These are phyloP conservation scores for Hippocampus barbouri DNA, from an alignment of 2,113 vertebrate species.

Conservation along the genomic window DNA sequence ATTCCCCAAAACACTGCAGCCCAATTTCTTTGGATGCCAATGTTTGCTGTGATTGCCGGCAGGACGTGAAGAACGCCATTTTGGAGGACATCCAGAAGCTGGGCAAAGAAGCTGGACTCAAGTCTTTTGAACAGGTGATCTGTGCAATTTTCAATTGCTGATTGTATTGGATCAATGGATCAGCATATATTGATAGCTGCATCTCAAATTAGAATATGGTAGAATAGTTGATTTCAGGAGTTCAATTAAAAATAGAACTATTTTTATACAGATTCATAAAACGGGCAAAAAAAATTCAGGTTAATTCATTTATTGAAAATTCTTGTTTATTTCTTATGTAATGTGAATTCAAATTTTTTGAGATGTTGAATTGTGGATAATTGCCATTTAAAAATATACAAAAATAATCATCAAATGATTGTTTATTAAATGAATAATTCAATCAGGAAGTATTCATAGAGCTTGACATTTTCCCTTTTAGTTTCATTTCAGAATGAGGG, in stretches of 20 bases:
- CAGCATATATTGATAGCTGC: too few species aligned
- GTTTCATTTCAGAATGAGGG: too few species aligned
- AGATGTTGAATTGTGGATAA: too few species aligned
- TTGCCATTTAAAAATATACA: too few species aligned
- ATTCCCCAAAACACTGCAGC: not conserved
- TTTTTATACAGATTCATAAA: too few species aligned
- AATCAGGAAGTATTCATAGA: too few species aligned
- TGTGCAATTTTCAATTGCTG: not conserved
- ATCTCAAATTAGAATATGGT: not conserved
- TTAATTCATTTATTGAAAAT: not conserved
- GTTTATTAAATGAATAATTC: too few species aligned
- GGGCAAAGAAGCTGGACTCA: constrained; percentile 88
- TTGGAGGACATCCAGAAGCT: constrained; percentile 83
- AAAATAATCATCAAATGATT: too few species aligned
- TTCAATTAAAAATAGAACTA: not conserved
- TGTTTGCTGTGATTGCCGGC: constrained; percentile 8
- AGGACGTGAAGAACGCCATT: constrained; percentile 85
- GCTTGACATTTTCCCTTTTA: too few species aligned
- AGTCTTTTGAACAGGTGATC: constrained; percentile 94
- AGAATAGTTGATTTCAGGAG: not conserved
- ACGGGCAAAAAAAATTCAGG: not conserved
- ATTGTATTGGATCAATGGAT: not conserved
- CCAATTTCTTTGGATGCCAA: not conserved
- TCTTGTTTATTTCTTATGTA: not conserved
- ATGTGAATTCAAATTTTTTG: too few species aligned